A percentile compares a stretch with the other conserved stretches of the same genome.
These are phyloP conservation scores for Melanotaenia boesemani DNA, from an alignment of 2,797 vertebrate genomes.

Conservation along the genomic window DNA sequence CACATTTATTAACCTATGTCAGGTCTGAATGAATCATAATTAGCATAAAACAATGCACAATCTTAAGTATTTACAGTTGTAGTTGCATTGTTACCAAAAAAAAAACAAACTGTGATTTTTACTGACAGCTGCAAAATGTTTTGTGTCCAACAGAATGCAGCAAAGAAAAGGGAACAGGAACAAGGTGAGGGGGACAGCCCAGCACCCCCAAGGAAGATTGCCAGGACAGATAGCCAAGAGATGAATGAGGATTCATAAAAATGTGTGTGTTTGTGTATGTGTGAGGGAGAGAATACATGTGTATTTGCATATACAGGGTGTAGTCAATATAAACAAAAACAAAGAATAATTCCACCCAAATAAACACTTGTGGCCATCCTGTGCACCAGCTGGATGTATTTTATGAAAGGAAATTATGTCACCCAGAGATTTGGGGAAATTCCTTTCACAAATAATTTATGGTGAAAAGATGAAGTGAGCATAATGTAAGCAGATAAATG, in stretches of 20 bases:
- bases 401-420: slow-evolving; percentile 17
- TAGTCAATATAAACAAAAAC: slow-evolving; percentile 55
- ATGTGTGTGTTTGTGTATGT: slow-evolving; percentile 18
- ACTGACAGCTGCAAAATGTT: slow-evolving; percentile 29
- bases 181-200: slow-evolving; percentile 86
- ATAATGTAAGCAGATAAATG: slow-evolving; percentile 5
- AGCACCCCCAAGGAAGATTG: slow-evolving; percentile 86
- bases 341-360: slow-evolving; percentile 28
- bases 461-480: slow-evolving; percentile 19
- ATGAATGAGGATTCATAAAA: slow-evolving; percentile 88
- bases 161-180: slow-evolving; percentile 89
- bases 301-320: slow-evolving; percentile 37
- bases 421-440: background rate
- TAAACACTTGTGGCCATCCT: slow-evolving; percentile 24
- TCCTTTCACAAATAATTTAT: slow-evolving; percentile 16
- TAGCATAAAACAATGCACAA: background rate
- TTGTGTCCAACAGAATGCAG: slow-evolving; percentile 82
- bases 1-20: background rate
- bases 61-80: background rate
- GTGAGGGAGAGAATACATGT: slow-evolving; percentile 7
- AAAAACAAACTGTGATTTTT: background rate
- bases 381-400: slow-evolving; percentile 18
- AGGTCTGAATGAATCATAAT: background rate
- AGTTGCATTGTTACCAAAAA: background rate
- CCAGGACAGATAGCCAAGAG: slow-evolving; percentile 89